phyloP scores from a whole-genome alignment of 2,113 vertebrate genomes.

The Podarcis cretensis region DNA sequence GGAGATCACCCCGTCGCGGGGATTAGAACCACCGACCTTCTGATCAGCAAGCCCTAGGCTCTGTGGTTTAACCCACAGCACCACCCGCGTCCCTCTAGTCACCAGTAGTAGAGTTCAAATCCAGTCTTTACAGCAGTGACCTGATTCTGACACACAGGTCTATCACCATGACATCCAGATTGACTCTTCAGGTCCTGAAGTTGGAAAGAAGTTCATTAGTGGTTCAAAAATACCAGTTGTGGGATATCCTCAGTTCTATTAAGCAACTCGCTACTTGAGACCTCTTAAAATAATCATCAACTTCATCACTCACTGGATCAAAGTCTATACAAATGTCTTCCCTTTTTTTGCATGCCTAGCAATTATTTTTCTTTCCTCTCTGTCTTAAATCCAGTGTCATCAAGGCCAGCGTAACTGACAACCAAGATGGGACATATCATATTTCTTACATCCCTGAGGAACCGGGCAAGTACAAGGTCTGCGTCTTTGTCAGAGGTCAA shows the following conservation, averaged over 20 bases:
- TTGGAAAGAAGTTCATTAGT: too few relatives aligned
- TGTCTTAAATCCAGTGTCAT: slow-evolving; percentile 69
- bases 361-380: slow-evolving; percentile 10
- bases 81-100: background rate
- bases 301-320: background rate
- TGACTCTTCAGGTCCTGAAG: too few relatives aligned
- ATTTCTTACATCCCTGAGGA: slow-evolving; percentile 85
- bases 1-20: too few relatives aligned
- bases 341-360: background rate
- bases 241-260: background rate
- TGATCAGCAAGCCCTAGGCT: too few relatives aligned
- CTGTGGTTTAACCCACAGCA: too few relatives aligned
- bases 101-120: background rate
- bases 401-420: slow-evolving; percentile 81
- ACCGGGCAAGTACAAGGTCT: slow-evolving; percentile 80
- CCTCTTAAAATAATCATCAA: background rate
- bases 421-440: slow-evolving; percentile 84
- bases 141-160: background rate
- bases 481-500: slow-evolving; percentile 84
- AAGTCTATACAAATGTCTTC: background rate
- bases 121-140: background rate
- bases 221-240: background rate
- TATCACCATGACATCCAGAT: background rate
- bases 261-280: background rate
- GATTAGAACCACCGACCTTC: too few relatives aligned